phyloP scores from a whole-genome alignment of 2,113 vertebrate species.

The Porphyrio hochstetteri region DNA sequence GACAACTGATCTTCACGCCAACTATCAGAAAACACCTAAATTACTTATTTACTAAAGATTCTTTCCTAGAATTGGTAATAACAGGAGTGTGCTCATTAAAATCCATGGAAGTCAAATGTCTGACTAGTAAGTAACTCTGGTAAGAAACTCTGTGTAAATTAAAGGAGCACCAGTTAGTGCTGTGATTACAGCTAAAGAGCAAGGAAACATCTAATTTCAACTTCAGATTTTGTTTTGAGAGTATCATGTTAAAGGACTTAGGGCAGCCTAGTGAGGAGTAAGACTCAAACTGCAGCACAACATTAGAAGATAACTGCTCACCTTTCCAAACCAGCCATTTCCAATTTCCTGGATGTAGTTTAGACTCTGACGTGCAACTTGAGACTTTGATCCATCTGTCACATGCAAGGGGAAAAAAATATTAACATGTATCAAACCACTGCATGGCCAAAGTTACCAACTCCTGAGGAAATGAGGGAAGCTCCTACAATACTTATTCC shows the following conservation, averaged over 20 bases:
- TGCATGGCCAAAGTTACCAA: background rate
- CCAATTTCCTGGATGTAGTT: slow-evolving; percentile 99
- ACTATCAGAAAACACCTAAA: background rate
- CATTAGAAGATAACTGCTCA: slow-evolving; percentile 47
- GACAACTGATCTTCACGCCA: background rate
- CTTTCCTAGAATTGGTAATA: background rate
- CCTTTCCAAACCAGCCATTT: slow-evolving; percentile 98
- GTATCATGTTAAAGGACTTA: background rate
- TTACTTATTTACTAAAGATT: background rate
- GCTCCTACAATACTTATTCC: background rate
- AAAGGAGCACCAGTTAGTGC: background rate
- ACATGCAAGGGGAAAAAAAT: slow-evolving; percentile 49
- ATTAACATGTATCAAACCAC: fast-evolving
- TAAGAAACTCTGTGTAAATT: background rate
- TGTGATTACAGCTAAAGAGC: background rate
- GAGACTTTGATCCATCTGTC: slow-evolving; percentile 86
- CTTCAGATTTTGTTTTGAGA: background rate
- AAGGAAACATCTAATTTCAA: background rate
- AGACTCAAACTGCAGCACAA: background rate
- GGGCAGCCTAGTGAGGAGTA: background rate
- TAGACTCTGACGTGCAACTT: slow-evolving; percentile 90
- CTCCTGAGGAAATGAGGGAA: background rate
- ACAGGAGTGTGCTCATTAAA: background rate
- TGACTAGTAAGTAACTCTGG: background rate
- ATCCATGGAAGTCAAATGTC: background rate